These are phyloP conservation scores for Menidia beryllina DNA, from an alignment of 2,113 vertebrate species.

Conservation along the genomic window DNA sequence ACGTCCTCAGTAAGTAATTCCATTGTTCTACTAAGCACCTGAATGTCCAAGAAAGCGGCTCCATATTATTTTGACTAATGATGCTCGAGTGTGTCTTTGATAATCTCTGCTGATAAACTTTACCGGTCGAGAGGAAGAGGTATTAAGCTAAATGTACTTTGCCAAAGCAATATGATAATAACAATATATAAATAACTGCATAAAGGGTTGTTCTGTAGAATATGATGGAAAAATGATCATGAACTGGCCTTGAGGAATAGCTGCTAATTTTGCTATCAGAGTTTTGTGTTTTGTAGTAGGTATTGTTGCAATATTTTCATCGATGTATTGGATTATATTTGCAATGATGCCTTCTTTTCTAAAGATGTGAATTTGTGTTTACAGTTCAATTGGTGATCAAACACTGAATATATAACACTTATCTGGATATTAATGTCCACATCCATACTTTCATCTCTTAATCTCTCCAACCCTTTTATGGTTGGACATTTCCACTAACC, in stretches of 20 bases:
- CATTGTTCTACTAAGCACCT: background rate
- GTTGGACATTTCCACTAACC: conserved; percentile 6
- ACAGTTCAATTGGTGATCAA: background rate
- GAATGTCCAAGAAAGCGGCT: no score
- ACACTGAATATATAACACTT: background rate
- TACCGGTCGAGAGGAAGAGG: no score
- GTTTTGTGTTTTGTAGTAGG: no score
- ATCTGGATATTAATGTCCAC: background rate
- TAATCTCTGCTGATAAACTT: background rate
- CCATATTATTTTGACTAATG: background rate
- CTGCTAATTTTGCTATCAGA: no score
- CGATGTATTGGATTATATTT: no score
- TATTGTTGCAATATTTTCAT: no score
- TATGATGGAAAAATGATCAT: background rate
- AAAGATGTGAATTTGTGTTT: no score
- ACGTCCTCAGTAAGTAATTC: conserved; percentile 90
- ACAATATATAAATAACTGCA: background rate
- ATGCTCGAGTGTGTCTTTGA: background rate
- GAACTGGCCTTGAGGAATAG: no score
- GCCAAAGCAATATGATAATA: no score
- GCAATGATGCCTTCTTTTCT: no score
- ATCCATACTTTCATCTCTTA: background rate
- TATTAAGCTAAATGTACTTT: background rate
- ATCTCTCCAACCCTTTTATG: background rate
- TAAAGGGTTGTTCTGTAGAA: background rate